Evolutionary conservation across 2,888 invertebrate species (phyloP), one percentile per base, ranked within the genome.

Genomic region (Latrodectus elegans): DNA sequence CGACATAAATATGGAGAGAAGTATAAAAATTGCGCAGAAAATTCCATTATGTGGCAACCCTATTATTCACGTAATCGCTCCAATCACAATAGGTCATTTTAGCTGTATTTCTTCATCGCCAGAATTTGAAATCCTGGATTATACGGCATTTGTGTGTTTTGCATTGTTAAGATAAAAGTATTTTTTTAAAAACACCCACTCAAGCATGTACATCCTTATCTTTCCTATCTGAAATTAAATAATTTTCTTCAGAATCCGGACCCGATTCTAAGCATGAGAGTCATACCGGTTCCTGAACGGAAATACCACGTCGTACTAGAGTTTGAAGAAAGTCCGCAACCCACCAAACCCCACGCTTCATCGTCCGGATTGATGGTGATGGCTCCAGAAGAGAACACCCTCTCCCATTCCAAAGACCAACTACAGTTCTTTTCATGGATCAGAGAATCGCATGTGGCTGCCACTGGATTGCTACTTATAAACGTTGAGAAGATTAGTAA

Each of bases 291-390:
- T 68, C 83, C 88, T 8, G 88, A 88, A n/a, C 49, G 84, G 52
- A 88, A 88, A 52, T 88, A 88, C 84, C 88, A 88, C 65, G 83
- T 88, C 17, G 84, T 88, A 49, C 14, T 88, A 51, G 88, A 88
- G 22, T 88, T 88, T 64, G 83, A 88, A 67, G 88, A 88, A n/a
- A 72, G 74, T 22, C 79, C 88, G 12, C 52, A 17, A 6, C 75
- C 88, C 0, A 71, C 65, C 9, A 70, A 65, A 15, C 84, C 65
- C 6, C 71, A 10, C 6, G 55, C 65, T 10, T 84, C 88, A 22
- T 26, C 79, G 15, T 84, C 81, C n/a, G 88, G 88, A 11, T 52
- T 88, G 53, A 53, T 64, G 70, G 71, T 88, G 38, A 10, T 71
- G 38, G n/a, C 75, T 9, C 75, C 74, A 8, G 83, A 84, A 22